These are phyloP conservation scores for Acinonyx jubatus DNA, from an alignment of 2,113 vertebrate species.

Conservation along the genomic window DNA sequence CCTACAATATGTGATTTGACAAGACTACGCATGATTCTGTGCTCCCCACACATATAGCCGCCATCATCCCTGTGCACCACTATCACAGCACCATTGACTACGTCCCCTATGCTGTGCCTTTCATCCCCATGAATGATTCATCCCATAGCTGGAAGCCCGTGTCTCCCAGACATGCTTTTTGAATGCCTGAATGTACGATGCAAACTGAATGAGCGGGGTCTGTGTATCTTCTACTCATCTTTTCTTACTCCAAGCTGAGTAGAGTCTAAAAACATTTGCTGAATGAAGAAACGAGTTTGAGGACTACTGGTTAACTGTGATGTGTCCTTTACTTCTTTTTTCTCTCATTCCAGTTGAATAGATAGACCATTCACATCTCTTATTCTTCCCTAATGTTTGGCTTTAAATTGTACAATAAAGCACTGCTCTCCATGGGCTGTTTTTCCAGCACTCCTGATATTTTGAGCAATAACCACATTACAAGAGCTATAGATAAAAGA, in stretches of 20 bases:
- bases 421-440: background rate
- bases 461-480: background rate
- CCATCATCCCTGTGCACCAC: accelerated
- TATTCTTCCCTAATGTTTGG: background rate
- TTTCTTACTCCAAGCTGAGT: background rate
- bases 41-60: accelerated
- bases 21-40: background rate
- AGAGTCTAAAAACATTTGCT: background rate
- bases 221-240: accelerated
- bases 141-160: background rate
- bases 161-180: background rate
- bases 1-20: background rate
- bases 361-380: background rate
- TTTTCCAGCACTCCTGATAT: background rate
- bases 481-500: background rate
- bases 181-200: background rate
- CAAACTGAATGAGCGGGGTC: background rate
- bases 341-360: background rate
- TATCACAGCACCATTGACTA: accelerated
- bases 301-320: background rate
- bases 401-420: background rate
- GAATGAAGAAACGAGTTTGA: background rate
- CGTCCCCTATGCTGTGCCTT: background rate
- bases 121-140: background rate
- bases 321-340: background rate